phyloP scores from a whole-genome alignment of 1,140 invertebrate genomes.

The Rhynchophorus ferrugineus region DNA sequence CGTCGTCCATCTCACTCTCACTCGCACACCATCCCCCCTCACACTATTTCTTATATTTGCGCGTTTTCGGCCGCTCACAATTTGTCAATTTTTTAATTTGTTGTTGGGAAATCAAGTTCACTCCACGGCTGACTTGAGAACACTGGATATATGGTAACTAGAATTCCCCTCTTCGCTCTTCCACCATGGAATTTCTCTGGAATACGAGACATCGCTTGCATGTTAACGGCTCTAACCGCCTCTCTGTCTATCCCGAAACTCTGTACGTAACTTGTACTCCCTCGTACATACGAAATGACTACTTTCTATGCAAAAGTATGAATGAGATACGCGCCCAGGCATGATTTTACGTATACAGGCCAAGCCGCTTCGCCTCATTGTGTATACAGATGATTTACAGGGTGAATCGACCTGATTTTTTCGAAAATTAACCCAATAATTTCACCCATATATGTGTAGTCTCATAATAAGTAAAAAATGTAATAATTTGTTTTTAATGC shows the following conservation, averaged over 20 bases:
- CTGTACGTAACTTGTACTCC: conserved; percentile 34
- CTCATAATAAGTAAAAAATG: no score
- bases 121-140: conserved; percentile 41
- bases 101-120: conserved; percentile 21
- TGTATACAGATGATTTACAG: conserved; percentile 25
- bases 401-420: conserved; percentile 3
- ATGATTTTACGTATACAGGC: conserved; percentile 37
- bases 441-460: no score
- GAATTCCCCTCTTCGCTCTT: conserved; percentile 37
- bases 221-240: conserved; percentile 44
- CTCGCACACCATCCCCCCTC: neutral
- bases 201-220: conserved; percentile 45
- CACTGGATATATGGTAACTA: conserved; percentile 43
- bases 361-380: conserved; percentile 29
- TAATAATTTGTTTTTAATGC: no score
- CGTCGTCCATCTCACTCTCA: neutral
- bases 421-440: no score
- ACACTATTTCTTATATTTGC: neutral
- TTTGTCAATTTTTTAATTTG: conserved; percentile 10
- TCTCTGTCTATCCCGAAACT: conserved; percentile 39
- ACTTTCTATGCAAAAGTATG: conserved; percentile 45
- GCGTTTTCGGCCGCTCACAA: neutral
- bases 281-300: conserved; percentile 45
- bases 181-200: conserved; percentile 46
- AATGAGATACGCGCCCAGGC: conserved; percentile 41